Conservation (phyloP, 2,888 invertebrate genomes). For the Calliopum simillimum region DNA sequence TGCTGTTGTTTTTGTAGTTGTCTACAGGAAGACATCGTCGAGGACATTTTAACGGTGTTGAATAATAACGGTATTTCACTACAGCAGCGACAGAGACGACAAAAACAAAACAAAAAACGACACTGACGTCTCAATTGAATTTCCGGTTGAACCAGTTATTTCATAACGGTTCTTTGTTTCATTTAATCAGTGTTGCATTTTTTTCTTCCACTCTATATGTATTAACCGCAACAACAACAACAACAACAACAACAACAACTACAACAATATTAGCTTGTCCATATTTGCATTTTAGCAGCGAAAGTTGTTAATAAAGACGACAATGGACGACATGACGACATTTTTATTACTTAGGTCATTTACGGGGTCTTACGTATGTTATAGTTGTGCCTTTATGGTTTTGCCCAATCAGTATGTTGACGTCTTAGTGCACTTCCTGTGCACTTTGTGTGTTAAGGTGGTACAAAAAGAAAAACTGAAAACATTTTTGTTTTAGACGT, state of each 20-base stretch:
- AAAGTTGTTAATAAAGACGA: slow-evolving; percentile 33
- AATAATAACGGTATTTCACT: no score
- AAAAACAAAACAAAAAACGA: slow-evolving; percentile 30
- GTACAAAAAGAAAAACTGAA: no score
- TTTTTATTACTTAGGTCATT: slow-evolving; percentile 24
- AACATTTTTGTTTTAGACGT: no score
- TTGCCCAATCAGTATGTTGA: no score
- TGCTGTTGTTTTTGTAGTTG: slow-evolving; percentile 13
- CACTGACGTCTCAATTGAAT: slow-evolving; percentile 58
- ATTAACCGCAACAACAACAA: slow-evolving; percentile 4
- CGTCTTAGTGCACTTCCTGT: no score
- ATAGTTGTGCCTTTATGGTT: no score
- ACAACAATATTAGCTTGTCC: slow-evolving; percentile 9
- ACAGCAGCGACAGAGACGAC: slow-evolving; percentile 37
- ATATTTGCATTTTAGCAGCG: slow-evolving; percentile 26
- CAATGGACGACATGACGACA: slow-evolving; percentile 2
- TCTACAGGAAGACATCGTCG: not conserved
- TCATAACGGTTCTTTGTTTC: slow-evolving; percentile 49
- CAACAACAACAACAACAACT: slow-evolving; percentile 41
- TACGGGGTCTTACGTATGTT: not conserved
- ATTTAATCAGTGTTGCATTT: slow-evolving; percentile 5
- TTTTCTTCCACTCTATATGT: not conserved
- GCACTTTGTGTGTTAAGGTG: no score
- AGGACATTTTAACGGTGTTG: no score
- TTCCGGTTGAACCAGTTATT: slow-evolving; percentile 64